Conservation (phyloP, 1,140 invertebrate species). For the Drosophila kohkoa region DNA sequence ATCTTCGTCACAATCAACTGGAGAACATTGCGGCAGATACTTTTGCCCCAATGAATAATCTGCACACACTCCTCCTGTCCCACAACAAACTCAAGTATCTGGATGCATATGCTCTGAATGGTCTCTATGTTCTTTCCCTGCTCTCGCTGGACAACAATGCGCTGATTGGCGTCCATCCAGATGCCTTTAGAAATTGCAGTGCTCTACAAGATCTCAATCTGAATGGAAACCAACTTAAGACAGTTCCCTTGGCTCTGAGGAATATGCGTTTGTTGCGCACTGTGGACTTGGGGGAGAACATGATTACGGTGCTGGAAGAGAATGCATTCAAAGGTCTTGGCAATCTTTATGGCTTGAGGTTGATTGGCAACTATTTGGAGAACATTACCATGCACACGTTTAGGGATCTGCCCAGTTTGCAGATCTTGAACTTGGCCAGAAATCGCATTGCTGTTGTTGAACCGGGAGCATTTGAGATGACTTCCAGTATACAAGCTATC, state of each 20-base stretch:
- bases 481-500: constrained; percentile 93
- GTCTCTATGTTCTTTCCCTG: constrained; percentile 91
- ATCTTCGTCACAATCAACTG: constrained; percentile 91
- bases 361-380: constrained; percentile 95
- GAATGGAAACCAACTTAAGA: constrained; percentile 92
- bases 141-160: constrained; percentile 93
- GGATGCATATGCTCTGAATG: constrained; percentile 91
- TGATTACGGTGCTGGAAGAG: constrained; percentile 90
- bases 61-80: constrained; percentile 92
- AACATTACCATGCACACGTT: constrained; percentile 94
- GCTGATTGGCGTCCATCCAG: constrained; percentile 90
- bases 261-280: constrained; percentile 91
- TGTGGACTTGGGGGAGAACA: constrained; percentile 94
- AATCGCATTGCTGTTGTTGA: constrained; percentile 93
- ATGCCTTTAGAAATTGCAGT: constrained; percentile 93
- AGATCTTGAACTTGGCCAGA: constrained; percentile 94
- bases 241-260: constrained; percentile 91
- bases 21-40: constrained; percentile 92
- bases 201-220: constrained; percentile 94
- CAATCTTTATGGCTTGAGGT: constrained; percentile 91
- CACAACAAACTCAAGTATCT: constrained; percentile 92
- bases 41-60: constrained; percentile 93
- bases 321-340: constrained; percentile 93
- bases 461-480: constrained; percentile 92
- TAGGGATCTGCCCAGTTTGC: constrained; percentile 91